phyloP scores from a whole-genome alignment of 1,140 invertebrate genomes.

The Octopus bimaculoides region DNA sequence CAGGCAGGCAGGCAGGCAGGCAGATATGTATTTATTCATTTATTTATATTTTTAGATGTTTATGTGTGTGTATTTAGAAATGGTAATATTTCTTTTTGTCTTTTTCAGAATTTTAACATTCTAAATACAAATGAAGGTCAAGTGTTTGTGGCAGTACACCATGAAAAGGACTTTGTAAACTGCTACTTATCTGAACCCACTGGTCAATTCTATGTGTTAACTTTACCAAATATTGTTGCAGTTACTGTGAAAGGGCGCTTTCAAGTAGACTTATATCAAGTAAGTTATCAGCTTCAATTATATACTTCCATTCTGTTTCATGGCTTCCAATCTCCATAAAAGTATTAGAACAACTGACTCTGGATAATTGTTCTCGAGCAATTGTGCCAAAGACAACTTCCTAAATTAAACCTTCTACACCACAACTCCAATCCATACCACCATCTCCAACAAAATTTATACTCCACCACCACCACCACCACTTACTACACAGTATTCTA shows the following conservation, averaged over 20 bases:
- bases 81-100: neutral
- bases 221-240: constrained; percentile 73
- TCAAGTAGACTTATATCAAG: constrained; percentile 37
- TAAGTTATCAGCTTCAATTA: constrained; percentile 9
- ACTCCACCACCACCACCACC: too few relatives aligned
- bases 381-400: too few relatives aligned
- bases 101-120: constrained; percentile 69
- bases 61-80: neutral
- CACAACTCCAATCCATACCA: too few relatives aligned
- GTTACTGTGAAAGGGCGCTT: constrained; percentile 26
- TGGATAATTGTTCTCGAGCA: too few relatives aligned
- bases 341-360: too few relatives aligned
- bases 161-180: constrained; percentile 71
- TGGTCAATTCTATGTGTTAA: constrained; percentile 67
- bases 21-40: neutral
- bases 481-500: too few relatives aligned
- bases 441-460: too few relatives aligned
- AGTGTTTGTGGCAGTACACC: constrained; percentile 75
- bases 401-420: too few relatives aligned
- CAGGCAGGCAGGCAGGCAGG: neutral
- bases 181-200: constrained; percentile 65
- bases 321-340: too few relatives aligned
- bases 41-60: neutral
- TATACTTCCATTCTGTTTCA: too few relatives aligned
- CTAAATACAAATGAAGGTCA: constrained; percentile 76